Evolutionary conservation across 2,888 invertebrate genomes (phyloP).

Genomic region (Diadromus collaris): DNA sequence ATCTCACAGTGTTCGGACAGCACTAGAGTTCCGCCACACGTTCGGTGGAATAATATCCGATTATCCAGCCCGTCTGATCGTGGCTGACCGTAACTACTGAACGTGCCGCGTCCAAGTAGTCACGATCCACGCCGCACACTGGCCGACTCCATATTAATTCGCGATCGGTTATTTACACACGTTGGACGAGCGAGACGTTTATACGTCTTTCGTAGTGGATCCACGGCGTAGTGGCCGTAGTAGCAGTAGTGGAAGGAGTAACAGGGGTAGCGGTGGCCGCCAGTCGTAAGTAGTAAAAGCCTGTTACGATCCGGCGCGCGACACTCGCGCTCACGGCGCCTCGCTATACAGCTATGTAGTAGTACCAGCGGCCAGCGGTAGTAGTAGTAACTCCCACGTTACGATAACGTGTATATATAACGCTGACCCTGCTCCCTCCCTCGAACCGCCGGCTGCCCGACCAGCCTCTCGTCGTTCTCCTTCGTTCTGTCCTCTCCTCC

Average conservation of each 20-base stretch:
- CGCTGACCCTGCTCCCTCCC: conserved; percentile 43
- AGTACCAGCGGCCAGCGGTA: conserved; percentile 38
- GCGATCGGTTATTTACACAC: background rate
- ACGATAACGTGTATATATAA: conserved; percentile 53
- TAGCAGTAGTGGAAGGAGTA: conserved; percentile 43
- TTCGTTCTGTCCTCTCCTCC: background rate
- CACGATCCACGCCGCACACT: conserved; percentile 16
- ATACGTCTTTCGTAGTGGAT: conserved; percentile 30
- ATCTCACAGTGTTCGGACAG: background rate
- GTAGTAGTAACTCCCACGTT: conserved; percentile 47
- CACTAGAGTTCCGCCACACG: background rate
- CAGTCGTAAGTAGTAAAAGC: conserved; percentile 55
- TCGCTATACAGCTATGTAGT: conserved; percentile 39
- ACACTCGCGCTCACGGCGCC: conserved; percentile 50
- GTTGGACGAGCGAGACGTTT: background rate
- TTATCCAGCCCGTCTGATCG: conserved; percentile 21
- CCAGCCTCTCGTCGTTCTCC: conserved; percentile 3
- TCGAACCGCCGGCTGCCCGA: conserved; percentile 1
- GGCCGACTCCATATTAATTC: conserved; percentile 9
- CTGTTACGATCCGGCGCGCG: conserved; percentile 56
- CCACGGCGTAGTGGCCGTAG: conserved; percentile 22
- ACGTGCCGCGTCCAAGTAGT: conserved; percentile 8
- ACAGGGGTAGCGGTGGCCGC: conserved; percentile 37
- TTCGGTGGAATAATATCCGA: background rate
- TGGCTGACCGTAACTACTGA: conserved; percentile 37